A percentile compares a stretch with the other conserved stretches of the same genome.
phyloP scores from a whole-genome alignment of 2,888 invertebrate species.

The Clitarchus hookeri region DNA sequence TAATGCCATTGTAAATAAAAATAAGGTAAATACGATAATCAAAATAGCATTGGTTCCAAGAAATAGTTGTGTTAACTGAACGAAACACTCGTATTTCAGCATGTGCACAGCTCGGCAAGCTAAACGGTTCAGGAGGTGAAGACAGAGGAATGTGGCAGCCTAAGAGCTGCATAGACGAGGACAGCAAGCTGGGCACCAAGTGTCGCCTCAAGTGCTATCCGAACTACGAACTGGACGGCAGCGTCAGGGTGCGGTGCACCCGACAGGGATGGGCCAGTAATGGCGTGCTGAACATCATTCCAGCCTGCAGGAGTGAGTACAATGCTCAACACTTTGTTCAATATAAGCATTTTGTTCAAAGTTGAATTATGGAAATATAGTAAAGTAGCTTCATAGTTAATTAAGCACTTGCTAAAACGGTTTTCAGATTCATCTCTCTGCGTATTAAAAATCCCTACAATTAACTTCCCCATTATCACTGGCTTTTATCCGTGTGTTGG shows the following conservation, averaged over 20 bases:
- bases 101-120: not conserved
- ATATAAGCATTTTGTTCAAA: too few species aligned
- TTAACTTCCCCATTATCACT: too few species aligned
- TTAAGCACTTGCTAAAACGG: too few species aligned
- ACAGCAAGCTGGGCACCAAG: not conserved
- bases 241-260: not conserved
- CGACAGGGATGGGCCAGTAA: conserved; percentile 4
- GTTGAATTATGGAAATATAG: too few species aligned
- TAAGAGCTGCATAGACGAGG: not conserved
- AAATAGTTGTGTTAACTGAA: too few species aligned
- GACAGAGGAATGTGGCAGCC: not conserved
- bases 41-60: too few species aligned
- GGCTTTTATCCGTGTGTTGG: too few species aligned
- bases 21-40: too few species aligned
- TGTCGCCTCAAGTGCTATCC: not conserved
- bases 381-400: too few species aligned
- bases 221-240: not conserved
- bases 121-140: not conserved
- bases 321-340: not conserved
- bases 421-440: too few species aligned
- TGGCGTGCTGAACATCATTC: not conserved
- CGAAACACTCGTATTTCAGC: not conserved
- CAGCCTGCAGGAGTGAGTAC: conserved; percentile 6
- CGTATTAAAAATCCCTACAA: too few species aligned
- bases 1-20: too few species aligned